Percentiles rank a stretch among this genome's conserved stretches.
These are phyloP conservation scores for Corapipo altera DNA, from an alignment of 2,113 vertebrate species.

Conservation along the genomic window DNA sequence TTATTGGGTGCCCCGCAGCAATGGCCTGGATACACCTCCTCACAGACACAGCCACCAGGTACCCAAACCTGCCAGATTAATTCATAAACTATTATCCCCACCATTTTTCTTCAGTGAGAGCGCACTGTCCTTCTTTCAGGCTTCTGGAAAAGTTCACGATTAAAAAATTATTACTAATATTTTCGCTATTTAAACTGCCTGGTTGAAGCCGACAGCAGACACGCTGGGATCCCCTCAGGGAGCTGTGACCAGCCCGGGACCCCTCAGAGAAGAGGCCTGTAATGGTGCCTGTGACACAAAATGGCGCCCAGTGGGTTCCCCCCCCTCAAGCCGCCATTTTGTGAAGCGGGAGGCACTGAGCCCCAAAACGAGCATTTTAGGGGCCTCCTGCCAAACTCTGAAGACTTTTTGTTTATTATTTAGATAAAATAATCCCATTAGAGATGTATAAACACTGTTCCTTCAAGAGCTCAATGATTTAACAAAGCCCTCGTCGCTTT, in stretches of 20 bases:
- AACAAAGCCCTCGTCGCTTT: not conserved
- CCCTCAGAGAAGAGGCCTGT: no score
- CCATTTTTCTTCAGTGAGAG: no score
- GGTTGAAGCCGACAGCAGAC: not conserved
- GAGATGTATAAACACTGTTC: not conserved
- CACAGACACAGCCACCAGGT: fast-evolving
- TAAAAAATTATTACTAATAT: not conserved
- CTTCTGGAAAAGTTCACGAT: not conserved
- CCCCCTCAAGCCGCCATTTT: not conserved
- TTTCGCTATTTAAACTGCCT: not conserved
- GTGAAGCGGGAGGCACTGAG: not conserved
- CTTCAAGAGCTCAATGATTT: not conserved
- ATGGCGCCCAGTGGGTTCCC: no score
- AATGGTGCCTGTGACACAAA: not conserved
- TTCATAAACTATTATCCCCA: not conserved
- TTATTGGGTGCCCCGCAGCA: not conserved
- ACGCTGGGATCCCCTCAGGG: not conserved
- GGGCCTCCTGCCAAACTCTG: not conserved
- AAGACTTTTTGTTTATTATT: not conserved
- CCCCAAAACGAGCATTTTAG: not conserved
- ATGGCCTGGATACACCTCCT: not conserved
- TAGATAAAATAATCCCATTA: not conserved
- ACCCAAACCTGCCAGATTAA: not conserved
- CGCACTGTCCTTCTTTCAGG: not conserved
- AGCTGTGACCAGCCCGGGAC: fast-evolving